A percentile compares a stretch with the other conserved stretches of the same genome.
Conservation (phyloP, 2,113 vertebrate genomes). For the Lepidothrix coronata region DNA sequence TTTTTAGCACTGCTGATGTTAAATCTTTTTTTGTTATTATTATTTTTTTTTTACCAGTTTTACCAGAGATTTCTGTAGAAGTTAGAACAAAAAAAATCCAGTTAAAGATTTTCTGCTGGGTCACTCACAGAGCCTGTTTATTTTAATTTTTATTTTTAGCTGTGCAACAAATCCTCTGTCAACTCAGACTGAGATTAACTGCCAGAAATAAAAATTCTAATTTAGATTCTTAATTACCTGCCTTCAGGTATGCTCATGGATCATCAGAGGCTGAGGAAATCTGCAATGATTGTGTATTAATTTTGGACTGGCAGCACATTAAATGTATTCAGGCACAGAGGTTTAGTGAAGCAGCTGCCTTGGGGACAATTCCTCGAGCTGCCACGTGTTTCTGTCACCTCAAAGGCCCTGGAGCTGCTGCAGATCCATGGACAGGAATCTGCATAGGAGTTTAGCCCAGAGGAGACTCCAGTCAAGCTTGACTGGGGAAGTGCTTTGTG, state of each 20-base stretch:
- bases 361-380: background rate
- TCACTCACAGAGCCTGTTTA: background rate
- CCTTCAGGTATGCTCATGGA: conserved; percentile 15
- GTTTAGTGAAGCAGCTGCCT: background rate
- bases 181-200: background rate
- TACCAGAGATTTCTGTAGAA: background rate
- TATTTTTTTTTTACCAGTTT: background rate
- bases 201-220: conserved; percentile 40
- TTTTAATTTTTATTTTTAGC: background rate
- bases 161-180: background rate
- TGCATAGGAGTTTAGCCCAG: background rate
- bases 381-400: background rate
- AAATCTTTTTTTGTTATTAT: background rate
- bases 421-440: background rate
- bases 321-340: background rate
- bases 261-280: background rate
- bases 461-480: rapidly evolving
- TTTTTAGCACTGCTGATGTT: background rate
- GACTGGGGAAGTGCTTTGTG: background rate
- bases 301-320: background rate
- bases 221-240: conserved; percentile 53
- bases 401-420: background rate
- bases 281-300: background rate
- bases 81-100: background rate
- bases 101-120: background rate